Percentiles rank a stretch among this genome's conserved stretches.
phyloP scores from a whole-genome alignment of 2,888 invertebrate genomes.

The Morpho helenor region DNA sequence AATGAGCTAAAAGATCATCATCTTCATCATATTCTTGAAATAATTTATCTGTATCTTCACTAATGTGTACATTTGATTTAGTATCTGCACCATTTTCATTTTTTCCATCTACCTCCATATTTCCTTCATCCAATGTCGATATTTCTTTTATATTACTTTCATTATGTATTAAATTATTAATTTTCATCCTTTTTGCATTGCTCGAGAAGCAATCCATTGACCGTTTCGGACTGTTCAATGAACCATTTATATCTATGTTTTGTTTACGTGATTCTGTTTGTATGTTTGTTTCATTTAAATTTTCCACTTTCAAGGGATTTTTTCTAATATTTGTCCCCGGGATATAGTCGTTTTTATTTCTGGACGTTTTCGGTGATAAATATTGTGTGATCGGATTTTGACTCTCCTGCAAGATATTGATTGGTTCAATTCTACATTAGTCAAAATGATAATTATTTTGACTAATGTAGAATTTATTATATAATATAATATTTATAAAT shows the following conservation, averaged over 20 bases:
- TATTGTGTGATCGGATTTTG: slow-evolving; percentile 56
- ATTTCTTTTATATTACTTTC: too few relatives aligned
- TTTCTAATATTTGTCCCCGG: slow-evolving; percentile 69
- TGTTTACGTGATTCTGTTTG: neutral
- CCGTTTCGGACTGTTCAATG: neutral
- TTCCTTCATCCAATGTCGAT: too few relatives aligned
- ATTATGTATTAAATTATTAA: too few relatives aligned
- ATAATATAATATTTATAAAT: too few relatives aligned
- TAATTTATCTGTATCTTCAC: neutral
- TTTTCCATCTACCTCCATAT: too few relatives aligned
- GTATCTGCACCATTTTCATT: neutral
- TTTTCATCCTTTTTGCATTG: too few relatives aligned
- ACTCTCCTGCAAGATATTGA: slow-evolving; percentile 48
- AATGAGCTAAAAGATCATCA: neutral
- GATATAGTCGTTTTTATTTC: slow-evolving; percentile 61
- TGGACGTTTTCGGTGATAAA: slow-evolving; percentile 38
- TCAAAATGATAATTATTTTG: neutral
- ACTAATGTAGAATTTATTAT: too few relatives aligned
- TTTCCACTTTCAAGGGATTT: slow-evolving; percentile 7
- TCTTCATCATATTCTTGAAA: neutral
- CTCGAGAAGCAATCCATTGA: slow-evolving; percentile 1
- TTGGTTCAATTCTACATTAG: too few relatives aligned
- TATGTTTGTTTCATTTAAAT: neutral
- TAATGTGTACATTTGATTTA: neutral
- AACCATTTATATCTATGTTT: too few relatives aligned